These are phyloP conservation scores for Hyles euphorbiae DNA, from an alignment of 1,140 invertebrate genomes.

Conservation along the genomic window DNA sequence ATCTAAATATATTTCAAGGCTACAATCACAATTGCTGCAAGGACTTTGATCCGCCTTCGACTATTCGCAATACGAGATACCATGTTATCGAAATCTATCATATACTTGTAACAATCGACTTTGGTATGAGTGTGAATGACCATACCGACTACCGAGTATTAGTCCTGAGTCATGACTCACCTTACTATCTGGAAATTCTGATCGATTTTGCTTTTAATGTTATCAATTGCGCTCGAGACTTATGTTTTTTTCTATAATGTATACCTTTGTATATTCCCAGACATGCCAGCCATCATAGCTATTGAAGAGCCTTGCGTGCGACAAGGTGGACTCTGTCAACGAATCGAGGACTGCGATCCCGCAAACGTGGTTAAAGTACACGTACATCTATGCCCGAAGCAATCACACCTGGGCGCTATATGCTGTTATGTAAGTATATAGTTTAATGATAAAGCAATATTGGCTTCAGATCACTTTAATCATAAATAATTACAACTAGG, in stretches of 20 bases:
- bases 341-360: constrained; percentile 35
- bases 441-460: too few species aligned
- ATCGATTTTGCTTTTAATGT: background rate
- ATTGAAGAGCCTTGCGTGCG: constrained; percentile 44
- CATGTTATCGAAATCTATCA: background rate
- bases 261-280: constrained; percentile 14
- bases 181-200: too few species aligned
- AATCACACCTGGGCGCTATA: constrained; percentile 35
- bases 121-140: background rate
- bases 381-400: constrained; percentile 36
- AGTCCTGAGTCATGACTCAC: background rate
- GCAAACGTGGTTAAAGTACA: constrained; percentile 27
- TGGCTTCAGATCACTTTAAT: background rate
- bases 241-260: background rate
- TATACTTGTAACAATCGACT: background rate
- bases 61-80: background rate
- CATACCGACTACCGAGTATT: background rate
- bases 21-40: background rate
- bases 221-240: background rate
- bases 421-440: constrained; percentile 49
- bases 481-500: background rate
- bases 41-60: too few species aligned
- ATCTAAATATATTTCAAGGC: constrained; percentile 7
- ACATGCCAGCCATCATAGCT: constrained; percentile 26
- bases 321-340: constrained; percentile 49